Percentiles rank a stretch among this genome's conserved stretches.
Conservation (phyloP, 2,888 invertebrate species). For the Melanostoma scalare region DNA sequence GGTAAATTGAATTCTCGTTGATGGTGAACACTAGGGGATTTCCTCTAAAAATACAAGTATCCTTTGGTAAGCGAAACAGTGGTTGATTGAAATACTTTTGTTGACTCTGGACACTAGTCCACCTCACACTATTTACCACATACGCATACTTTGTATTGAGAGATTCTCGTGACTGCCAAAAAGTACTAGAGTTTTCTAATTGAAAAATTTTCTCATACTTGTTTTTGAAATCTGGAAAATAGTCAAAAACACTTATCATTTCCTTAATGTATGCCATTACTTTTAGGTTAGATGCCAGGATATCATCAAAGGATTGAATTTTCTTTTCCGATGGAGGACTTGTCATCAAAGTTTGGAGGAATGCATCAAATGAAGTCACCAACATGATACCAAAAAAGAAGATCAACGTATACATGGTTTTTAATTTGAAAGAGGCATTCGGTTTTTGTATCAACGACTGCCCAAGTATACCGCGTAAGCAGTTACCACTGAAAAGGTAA, state of each 20-base stretch:
- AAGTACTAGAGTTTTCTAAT: too few species aligned
- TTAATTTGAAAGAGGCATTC: not conserved
- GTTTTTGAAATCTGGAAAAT: too few species aligned
- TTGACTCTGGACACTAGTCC: not conserved
- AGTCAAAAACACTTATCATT: too few species aligned
- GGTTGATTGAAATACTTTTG: not conserved
- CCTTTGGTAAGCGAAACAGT: not conserved
- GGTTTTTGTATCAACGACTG: not conserved
- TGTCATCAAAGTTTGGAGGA: conserved; percentile 11
- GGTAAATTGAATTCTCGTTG: not conserved
- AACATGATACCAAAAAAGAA: conserved; percentile 21
- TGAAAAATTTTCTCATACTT: too few species aligned
- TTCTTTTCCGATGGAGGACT: not conserved
- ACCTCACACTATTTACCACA: not conserved
- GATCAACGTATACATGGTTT: not conserved
- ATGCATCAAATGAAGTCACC: conserved; percentile 10
- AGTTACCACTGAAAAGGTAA: not conserved
- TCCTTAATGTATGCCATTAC: too few species aligned
- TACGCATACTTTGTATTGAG: not conserved
- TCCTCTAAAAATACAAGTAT: not conserved
- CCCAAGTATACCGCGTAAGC: conserved; percentile 7
- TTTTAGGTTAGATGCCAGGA: not conserved
- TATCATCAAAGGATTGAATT: not conserved
- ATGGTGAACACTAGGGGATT: not conserved
- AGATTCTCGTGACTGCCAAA: not conserved